A percentile compares a stretch with the other conserved stretches of the same genome.
Evolutionary conservation across 2,797 vertebrate genomes (phyloP).

Genomic region (Spinibarbus caldwelli): DNA sequence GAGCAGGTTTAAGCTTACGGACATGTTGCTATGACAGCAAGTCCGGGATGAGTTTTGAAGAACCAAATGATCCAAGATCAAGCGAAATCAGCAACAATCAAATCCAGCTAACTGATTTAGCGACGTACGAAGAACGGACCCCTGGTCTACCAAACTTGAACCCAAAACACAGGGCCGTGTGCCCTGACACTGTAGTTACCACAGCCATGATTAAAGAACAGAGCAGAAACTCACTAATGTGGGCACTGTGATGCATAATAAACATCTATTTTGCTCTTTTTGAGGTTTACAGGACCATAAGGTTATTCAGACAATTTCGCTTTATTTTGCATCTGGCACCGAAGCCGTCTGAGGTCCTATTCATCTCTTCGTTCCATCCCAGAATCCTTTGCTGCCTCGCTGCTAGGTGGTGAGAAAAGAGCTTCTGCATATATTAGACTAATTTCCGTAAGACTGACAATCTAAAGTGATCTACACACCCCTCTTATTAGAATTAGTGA

Average conservation of each 20-base stretch:
- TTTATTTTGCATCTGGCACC: neutral
- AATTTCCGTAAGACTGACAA: neutral
- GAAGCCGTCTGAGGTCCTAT: neutral
- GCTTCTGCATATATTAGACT: neutral
- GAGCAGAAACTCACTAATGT: neutral
- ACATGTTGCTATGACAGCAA: too few species aligned
- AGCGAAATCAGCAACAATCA: too few species aligned
- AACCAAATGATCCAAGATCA: too few species aligned
- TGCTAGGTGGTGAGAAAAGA: neutral
- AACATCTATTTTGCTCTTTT: neutral
- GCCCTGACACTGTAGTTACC: slow-evolving; percentile 37
- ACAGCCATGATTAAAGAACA: neutral
- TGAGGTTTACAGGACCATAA: neutral
- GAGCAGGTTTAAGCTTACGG: too few species aligned
- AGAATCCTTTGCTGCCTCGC: neutral
- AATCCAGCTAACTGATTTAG: too few species aligned
- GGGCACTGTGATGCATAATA: neutral
- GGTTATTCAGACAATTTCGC: neutral
- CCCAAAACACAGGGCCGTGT: slow-evolving; percentile 35
- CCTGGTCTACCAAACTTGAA: slow-evolving; percentile 36
- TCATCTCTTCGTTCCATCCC: neutral
- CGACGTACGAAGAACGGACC: too few species aligned
- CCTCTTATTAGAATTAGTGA: neutral
- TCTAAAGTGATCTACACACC: neutral
- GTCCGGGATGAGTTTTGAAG: too few species aligned